Evolutionary conservation across 2,888 invertebrate species (phyloP), one percentile per base, ranked within the genome.

Genomic region (Diachrysia chrysitis): DNA sequence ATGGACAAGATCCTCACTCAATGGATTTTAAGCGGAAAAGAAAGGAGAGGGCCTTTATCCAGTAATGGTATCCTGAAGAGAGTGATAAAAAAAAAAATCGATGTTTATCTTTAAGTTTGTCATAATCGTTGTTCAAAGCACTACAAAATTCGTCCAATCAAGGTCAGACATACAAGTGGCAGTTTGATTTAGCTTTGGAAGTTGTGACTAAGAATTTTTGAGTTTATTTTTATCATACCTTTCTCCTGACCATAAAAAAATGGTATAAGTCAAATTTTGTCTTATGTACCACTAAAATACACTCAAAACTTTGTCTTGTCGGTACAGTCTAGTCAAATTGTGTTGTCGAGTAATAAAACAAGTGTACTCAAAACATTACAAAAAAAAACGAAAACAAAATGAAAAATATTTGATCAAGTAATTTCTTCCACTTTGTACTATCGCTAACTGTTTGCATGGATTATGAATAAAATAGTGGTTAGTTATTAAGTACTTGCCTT

Each of bases 351-450:
- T 76, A 72, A 66, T 57, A 72, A 69, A 60, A 74, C 59, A 74
- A 48, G 1, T 56, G 25, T 55, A 23, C 25, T 65, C 59, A 73
- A 65, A 64, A 62, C 53, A 48, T 42, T 46, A 55, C 19, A 63
- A 23, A 19, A 29, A 62, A 29, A 56, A 57, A 46, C 29, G 17
- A 17, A 58, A 53, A 57, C 37, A 65, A 56, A 54, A 56, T 19
- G 9, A 71, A 58, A 57, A 62, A 64, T 63, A 60, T 78, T 77
- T 78, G 79, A 76, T 72, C 80, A 66, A 68, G 23, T 67, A 46
- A 75, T 69, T 79, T 78, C 64, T 80, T 80, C 78, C 76, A 82
- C 76, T 82, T 82, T 82, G 81, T 83, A 82, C 83, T 82, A 81
- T 66, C 61, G 67, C 63, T 71, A 71, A 69, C 73, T 68, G 73